These are phyloP conservation scores for Macaria liturata DNA, from an alignment of 2,888 invertebrate species.

Conservation along the genomic window DNA sequence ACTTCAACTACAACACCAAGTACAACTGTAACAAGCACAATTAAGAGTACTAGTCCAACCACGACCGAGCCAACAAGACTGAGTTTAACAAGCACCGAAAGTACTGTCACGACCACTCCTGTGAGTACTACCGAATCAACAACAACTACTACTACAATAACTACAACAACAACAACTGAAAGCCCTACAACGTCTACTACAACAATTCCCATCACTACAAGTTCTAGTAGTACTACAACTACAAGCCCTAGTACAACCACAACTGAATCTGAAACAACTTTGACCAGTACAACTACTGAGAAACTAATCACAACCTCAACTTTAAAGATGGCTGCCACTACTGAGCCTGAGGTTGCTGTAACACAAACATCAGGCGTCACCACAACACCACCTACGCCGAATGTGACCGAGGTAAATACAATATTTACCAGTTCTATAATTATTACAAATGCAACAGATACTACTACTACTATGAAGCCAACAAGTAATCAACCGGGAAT, in stretches of 20 bases:
- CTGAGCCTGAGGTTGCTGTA: constrained; percentile 1
- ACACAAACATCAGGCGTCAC: neutral
- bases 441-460: neutral
- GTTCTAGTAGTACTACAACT: constrained; percentile 1
- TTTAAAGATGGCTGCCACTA: constrained; percentile 9
- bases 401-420: constrained; percentile 4
- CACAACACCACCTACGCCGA: constrained; percentile 1
- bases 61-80: too few species aligned
- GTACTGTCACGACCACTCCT: too few species aligned
- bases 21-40: constrained; percentile 1
- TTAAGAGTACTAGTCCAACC: neutral
- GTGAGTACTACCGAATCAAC: neutral
- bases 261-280: neutral
- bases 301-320: constrained; percentile 6
- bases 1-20: neutral
- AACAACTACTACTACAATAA: neutral
- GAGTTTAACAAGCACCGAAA: too few species aligned
- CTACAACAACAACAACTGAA: neutral
- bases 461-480: neutral
- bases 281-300: constrained; percentile 3
- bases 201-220: constrained; percentile 1
- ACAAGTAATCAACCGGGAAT: constrained; percentile 8
- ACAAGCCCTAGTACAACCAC: constrained; percentile 1
- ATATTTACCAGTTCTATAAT: constrained; percentile 1
- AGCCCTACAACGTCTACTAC: constrained; percentile 1